Conservation (phyloP, 2,888 invertebrate species). For the Chaetogeoica ovagalla region DNA sequence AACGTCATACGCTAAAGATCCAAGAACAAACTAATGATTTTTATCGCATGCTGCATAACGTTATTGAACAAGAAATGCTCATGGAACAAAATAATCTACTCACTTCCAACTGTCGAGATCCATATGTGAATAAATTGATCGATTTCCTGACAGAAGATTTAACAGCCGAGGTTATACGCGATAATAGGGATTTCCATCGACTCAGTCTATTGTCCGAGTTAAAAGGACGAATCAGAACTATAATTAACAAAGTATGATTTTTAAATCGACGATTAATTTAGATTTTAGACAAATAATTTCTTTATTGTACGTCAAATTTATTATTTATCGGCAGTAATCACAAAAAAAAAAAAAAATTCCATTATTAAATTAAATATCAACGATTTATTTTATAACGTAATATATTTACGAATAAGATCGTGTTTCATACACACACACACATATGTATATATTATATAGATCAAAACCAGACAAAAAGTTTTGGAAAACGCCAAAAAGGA, state of each 20-base stretch:
- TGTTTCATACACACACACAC: no score
- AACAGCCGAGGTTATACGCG: not conserved
- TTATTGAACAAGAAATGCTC: constrained; percentile 26
- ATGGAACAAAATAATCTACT: not conserved
- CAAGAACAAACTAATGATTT: constrained; percentile 10
- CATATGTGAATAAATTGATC: constrained; percentile 12
- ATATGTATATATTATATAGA: not conserved
- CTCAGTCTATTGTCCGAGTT: constrained; percentile 9
- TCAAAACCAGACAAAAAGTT: constrained; percentile 2
- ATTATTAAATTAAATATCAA: no score
- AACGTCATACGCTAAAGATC: not conserved
- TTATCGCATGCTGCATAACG: not conserved
- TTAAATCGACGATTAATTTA: not conserved
- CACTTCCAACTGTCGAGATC: not conserved
- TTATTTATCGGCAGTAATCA: no score
- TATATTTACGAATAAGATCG: not conserved
- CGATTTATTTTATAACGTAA: no score
- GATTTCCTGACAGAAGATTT: constrained; percentile 6
- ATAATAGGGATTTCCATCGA: not conserved
- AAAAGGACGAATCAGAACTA: constrained; percentile 12
- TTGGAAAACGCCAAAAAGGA: constrained; percentile 10
- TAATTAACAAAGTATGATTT: constrained; percentile 22
- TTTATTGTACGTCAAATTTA: not conserved
- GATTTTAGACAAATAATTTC: no score
- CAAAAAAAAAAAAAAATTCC: no score